A percentile compares a stretch with the other conserved stretches of the same genome.
Evolutionary conservation across 1,140 invertebrate species (phyloP).

Genomic region (Cepaea nemoralis): DNA sequence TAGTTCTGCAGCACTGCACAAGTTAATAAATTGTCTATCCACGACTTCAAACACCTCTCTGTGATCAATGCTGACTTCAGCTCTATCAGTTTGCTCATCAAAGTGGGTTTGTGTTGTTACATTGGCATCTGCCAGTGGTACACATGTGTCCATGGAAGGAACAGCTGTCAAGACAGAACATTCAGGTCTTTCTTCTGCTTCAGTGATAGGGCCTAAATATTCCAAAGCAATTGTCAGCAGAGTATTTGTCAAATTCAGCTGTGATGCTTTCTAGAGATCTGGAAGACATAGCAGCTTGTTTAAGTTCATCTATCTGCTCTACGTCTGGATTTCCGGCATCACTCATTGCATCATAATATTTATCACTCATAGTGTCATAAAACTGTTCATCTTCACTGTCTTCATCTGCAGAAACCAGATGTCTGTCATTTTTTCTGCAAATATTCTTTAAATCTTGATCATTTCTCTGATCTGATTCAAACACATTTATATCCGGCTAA

Average conservation of each 20-base stretch:
- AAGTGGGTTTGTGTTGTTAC: neutral
- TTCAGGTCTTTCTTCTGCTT: neutral
- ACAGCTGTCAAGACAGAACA: neutral
- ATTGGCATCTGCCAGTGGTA: neutral
- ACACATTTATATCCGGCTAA: neutral
- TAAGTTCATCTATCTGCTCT: neutral
- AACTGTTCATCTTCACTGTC: constrained; percentile 2
- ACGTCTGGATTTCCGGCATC: neutral
- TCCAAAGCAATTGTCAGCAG: neutral
- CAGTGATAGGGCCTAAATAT: neutral
- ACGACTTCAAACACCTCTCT: neutral
- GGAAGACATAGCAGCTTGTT: neutral
- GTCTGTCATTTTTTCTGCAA: neutral
- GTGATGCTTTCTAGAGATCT: neutral
- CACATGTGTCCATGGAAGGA: neutral
- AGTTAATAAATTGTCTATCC: neutral
- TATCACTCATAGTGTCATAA: constrained; percentile 32
- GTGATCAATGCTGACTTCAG: neutral
- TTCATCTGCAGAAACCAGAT: neutral
- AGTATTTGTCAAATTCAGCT: neutral
- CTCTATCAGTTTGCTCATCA: neutral
- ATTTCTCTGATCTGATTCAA: neutral
- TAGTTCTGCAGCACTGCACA: neutral
- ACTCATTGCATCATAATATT: constrained; percentile 21
- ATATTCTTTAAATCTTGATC: neutral